Percentiles rank a stretch among this genome's conserved stretches.
phyloP scores from a whole-genome alignment of 2,113 vertebrate genomes.

The Solea senegalensis region DNA sequence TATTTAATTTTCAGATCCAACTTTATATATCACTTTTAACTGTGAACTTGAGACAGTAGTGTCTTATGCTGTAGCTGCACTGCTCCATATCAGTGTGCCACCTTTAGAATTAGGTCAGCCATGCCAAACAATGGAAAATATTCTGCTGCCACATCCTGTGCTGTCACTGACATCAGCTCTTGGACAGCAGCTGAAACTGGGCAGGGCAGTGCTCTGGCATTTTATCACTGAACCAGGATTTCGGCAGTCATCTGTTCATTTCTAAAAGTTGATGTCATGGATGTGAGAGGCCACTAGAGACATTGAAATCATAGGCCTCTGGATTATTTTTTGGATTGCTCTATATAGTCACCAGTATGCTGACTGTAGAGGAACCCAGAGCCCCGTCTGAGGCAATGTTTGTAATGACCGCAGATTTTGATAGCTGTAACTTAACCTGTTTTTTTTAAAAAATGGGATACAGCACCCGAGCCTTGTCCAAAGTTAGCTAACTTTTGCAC shows the following conservation, averaged over 20 bases:
- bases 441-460: not conserved
- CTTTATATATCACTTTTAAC: not conserved
- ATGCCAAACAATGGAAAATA: slow-evolving; percentile 51
- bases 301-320: not conserved
- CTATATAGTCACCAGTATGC: not conserved
- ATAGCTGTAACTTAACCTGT: not conserved
- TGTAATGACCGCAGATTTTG: not conserved
- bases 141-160: slow-evolving; percentile 40
- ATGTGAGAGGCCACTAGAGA: not conserved
- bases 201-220: slow-evolving; percentile 8
- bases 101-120: slow-evolving; percentile 30
- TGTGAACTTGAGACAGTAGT: not conserved
- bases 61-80: not conserved
- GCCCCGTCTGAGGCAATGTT: not conserved
- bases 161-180: slow-evolving; percentile 33
- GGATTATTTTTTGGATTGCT: not conserved
- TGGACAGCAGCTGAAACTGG: slow-evolving; percentile 20
- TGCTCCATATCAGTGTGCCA: not conserved
- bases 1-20: not conserved
- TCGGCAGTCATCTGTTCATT: slow-evolving; percentile 1
- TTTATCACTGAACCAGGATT: slow-evolving; percentile 10
- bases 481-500: not conserved
- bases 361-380: no score
- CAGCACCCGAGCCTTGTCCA: not conserved
- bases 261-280: not conserved